Base-by-base conservation (phyloP, 2,113 vertebrate genomes). In the Chloropsis cyanopogon region DNA sequence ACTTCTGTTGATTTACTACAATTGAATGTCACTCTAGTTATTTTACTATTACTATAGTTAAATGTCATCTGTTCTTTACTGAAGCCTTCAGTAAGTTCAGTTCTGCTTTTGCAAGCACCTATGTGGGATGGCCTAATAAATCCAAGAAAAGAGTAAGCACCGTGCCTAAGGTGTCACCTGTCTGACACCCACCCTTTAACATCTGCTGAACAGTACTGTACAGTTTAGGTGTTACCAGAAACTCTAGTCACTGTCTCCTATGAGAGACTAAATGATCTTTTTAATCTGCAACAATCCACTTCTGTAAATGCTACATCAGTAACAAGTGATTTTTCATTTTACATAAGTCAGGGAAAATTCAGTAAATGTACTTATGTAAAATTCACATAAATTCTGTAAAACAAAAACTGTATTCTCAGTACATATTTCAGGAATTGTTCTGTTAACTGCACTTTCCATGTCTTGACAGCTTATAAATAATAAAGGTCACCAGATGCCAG, bases 341-440 rank as follows among this genome's bases (percentile, higher is more conserved):
- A 61, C 0, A 0, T 53, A 46, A 16, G 11, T 29, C 33, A 61
- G 5, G 4, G 69, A 63, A 69, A 70, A 63, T 28, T 47, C 47
- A 35, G 22, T 35, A 54, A 61, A 68, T 22, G 8, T 23, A 46
- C 12, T 68, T 1, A 69, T 5, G 9, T 28, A 23, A 12, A 54
- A 82, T 20, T 54, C 14, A 29, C 0, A 0, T 21, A 10, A 41
- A 49, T 59, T 22, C 29, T 44, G 8, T 10, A 47, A 61, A 76
- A 35, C 10, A 39, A 56, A 79, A 49, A 3, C 6, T 2, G 1
- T 18, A 6, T 37, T 52, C 11, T 52, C 20, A 37, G 17, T 5
- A n/a, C 0, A 0, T 14, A 29, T 76, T 60, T 88, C 20, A 75
- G 6, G 11, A 12, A 80, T 3, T 37, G 19, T 50, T 37, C 20